Evolutionary conservation across 2,113 vertebrate genomes (phyloP).

Genomic region (Sula dactylatra): DNA sequence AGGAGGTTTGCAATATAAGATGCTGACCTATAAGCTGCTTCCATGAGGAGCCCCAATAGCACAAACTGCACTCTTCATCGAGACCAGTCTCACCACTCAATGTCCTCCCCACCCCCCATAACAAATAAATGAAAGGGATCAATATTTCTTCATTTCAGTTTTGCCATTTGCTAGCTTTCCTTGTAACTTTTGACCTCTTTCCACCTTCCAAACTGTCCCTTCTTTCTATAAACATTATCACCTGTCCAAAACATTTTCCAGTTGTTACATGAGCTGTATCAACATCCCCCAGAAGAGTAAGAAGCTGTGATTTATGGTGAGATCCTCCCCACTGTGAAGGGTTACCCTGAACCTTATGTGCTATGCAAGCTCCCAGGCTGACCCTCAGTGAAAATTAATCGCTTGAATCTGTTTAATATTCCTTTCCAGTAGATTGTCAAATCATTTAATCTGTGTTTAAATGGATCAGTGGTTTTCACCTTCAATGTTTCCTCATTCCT

Average conservation of each 20-base stretch:
- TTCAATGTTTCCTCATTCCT: conserved; percentile 28
- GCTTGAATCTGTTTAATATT: conserved; percentile 49
- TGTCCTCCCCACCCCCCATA: neutral
- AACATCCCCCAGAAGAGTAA: neutral
- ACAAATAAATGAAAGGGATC: neutral
- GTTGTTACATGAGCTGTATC: neutral
- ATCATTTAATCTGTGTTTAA: conserved; percentile 16
- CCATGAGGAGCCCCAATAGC: neutral
- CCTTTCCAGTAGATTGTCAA: neutral
- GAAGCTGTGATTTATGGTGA: neutral
- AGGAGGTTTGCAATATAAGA: neutral
- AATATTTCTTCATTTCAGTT: neutral
- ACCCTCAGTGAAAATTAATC: conserved; percentile 46
- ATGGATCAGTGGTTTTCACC: conserved; percentile 34
- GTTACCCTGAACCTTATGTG: conserved; percentile 7
- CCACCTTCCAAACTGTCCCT: neutral
- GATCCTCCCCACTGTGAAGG: neutral
- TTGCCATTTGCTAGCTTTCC: neutral
- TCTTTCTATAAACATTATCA: neutral
- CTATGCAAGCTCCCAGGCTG: neutral
- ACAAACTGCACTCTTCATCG: neutral
- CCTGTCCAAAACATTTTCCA: neutral
- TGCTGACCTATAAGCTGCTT: neutral
- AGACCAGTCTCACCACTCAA: neutral
- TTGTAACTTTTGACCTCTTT: neutral